Base-by-base conservation (phyloP, 2,888 invertebrate genomes). In the Sicus ferrugineus region DNA sequence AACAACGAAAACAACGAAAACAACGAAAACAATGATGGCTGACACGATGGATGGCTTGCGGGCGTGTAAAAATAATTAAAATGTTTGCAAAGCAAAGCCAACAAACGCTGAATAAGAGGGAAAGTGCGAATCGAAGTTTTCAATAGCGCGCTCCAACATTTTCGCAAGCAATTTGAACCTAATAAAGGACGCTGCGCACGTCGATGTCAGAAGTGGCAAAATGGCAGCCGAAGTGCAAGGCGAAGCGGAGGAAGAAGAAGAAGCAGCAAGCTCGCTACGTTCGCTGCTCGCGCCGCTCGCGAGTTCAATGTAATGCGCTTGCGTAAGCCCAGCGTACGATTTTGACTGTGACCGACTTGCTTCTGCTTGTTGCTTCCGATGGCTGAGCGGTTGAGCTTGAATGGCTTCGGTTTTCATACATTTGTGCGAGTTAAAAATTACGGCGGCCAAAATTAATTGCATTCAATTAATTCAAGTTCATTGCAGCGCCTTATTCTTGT, bases 301-400 rank as follows among this genome's bases (percentile, higher is more conserved):
- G 74, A 73, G 73, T 73, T 75, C 74, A 75, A 75, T 75, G 73
- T 73, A 68, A 75, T 68, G 67, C n/a, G n/a, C 73, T 75, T 75
- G 74, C 73, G 73, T 75, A 73, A 74, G 73, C 14, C 28, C 56
- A 56, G 56, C 65, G 14, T n/a, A 42, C n/a, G 42, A n/a, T 42
- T 4, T n/a, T n/a, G 14, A 42, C 14, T 42, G 14, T 42, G 14
- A 42, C 5, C 11, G 42, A 14, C n/a, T 4, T 42, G 3, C 1
- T 16, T 14, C n/a, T 42, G 6, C 11, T 38, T 11, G 42, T 42
- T 9, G 42, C 42, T 11, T 34, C 6, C 11, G 34, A 7, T 34
- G 14, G 42, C 7, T n/a, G n/a, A 42, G n/a, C 42, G n/a, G 42
- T 14, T 42, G 11, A 38, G n/a, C 11, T 38, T 11, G 38, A 38